Base-by-base conservation (phyloP, 1,140 invertebrate genomes). In the Aphaenogaster floridana region DNA sequence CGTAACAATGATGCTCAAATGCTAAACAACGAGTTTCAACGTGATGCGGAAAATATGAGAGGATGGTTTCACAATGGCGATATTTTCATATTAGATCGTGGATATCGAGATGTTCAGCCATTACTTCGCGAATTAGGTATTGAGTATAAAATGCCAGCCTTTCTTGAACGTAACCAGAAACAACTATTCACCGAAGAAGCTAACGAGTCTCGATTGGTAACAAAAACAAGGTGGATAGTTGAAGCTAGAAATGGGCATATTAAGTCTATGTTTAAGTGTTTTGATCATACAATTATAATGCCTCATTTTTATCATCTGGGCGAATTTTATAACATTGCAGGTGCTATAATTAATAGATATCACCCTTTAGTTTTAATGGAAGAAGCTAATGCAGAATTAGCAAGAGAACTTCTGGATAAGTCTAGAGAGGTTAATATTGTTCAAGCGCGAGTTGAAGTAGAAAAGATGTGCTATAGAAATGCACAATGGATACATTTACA, bases 191-290 rank as follows among this genome's bases (percentile, higher is more conserved):
- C 15, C 4, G 36, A 64, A 64, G 63, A 64, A 64, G 34, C 13
- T 36, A 64, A 64, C 2, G 36, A 64, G 5, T 64, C 36, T 15
- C 63, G 36, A 39, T 66, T 66, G 6, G 2, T 66, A 6, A 66
- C 36, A 42, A 21, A 21, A 21, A 21, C 21, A 21, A 21, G 21
- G 21, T 21, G 21, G 21, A 21, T 21, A 21, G 21, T 21, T 21
- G 21, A 21, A 21, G 21, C 36, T 39, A 66, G 36, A 66, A 13
- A 8, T 66, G 63, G 63, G 6, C 36, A 66, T 9, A 48, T n/a
- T 7, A 68, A 68, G 63, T 68, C 39, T 68, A 68, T 68, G 42
- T 68, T 68, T n/a, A 68, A 68, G 39, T 68, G 48, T 45, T 68
- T 68, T 21, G 17, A n/a, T 68, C 42, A 68, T 11, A 3, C 11